Conservation (phyloP, 2,888 invertebrate species). For the Himalopsyche anomala region DNA sequence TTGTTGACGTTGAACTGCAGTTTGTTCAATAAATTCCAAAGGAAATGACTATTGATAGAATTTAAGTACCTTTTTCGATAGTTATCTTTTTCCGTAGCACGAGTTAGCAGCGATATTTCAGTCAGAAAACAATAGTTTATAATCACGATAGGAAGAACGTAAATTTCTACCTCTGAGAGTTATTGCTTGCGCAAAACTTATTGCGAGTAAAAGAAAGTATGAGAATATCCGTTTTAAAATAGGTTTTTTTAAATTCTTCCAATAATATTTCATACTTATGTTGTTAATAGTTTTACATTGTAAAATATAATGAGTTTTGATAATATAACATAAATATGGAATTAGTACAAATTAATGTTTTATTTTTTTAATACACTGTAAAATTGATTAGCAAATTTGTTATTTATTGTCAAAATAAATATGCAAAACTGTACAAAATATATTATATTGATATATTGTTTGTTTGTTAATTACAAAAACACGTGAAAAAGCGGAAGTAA, state of each 20-base stretch:
- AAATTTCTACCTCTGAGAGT: background rate
- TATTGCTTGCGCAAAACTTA: background rate
- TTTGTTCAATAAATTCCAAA: background rate
- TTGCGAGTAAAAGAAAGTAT: background rate
- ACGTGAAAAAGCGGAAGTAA: too few relatives aligned
- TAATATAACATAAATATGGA: too few relatives aligned
- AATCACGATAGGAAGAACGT: conserved; percentile 22
- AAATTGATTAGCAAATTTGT: too few relatives aligned
- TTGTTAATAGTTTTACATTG: too few relatives aligned
- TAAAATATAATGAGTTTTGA: too few relatives aligned
- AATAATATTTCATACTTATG: too few relatives aligned
- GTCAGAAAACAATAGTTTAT: conserved; percentile 30
- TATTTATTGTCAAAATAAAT: too few relatives aligned
- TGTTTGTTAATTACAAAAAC: too few relatives aligned
- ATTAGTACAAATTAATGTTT: too few relatives aligned
- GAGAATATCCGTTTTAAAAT: background rate
- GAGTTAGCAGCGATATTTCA: background rate
- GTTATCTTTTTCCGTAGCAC: conserved; percentile 15
- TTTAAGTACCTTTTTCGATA: conserved; percentile 8
- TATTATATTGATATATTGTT: too few relatives aligned
- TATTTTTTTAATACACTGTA: too few relatives aligned
- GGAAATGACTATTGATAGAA: background rate
- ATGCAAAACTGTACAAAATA: too few relatives aligned
- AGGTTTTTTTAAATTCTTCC: background rate
- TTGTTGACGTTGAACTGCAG: background rate